Evolutionary conservation across 1,140 invertebrate species (phyloP), one percentile per base, ranked within the genome.

Genomic region (Neodiprion lecontei): DNA sequence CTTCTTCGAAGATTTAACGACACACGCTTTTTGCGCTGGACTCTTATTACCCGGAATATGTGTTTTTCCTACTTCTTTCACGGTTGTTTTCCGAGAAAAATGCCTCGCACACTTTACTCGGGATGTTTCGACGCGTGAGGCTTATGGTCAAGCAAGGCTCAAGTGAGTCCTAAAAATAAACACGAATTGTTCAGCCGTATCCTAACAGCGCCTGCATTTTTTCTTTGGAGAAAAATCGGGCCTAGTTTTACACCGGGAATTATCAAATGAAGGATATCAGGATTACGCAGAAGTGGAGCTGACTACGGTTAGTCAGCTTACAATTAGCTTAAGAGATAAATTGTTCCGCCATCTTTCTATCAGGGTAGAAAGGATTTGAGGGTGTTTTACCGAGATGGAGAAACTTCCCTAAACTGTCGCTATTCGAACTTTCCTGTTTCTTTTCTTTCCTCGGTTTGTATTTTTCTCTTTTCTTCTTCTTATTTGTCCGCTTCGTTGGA

Each of bases 391-490:
- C n/a, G 53, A 8, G 5, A 9, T 61, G 4, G 53, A 61, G 53
- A 61, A 61, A 61, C 53, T 61, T 61, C n/a, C 28, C n/a, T 61
- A 8, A 61, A 61, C 53, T 61, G 53, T 61, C 53, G 53, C n/a
- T 61, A 9, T 61, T 61, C 53, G 53, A 61, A 61, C 11, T 61
- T 61, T 14, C 0, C 4, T 61, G 53, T 61, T 61, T 14, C 8
- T 17, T 40, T 61, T 61, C 28, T 21, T 21, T 21, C 28, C 28
- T 40, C 28, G 28, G 1, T 40, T 40, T 40, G 28, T 40, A 40
- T 40, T 40, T 40, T 40, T 40, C 5, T 40, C 28, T 61, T 17
- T 61, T 17, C n/a, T 61, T 17, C 4, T 61, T 17, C n/a, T 17
- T 61, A 5, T 61, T 17, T 9, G 11, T 61, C 53, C 53, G 11